Base-by-base conservation (phyloP, 2,888 invertebrate genomes). In the Rapana venosa region DNA sequence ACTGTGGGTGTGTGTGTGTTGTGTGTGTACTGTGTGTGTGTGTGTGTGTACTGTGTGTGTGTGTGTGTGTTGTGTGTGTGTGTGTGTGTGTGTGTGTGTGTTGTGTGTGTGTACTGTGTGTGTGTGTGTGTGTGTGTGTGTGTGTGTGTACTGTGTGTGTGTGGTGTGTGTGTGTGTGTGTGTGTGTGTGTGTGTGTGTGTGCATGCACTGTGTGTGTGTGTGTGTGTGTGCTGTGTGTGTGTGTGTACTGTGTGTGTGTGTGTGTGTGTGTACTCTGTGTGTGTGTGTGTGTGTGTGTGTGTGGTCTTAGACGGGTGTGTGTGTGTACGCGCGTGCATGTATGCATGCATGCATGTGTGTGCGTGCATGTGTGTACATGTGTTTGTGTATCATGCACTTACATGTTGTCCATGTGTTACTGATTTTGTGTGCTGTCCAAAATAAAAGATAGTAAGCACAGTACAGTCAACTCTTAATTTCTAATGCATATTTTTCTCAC, bases 221-320 rank as follows among this genome's bases (percentile, higher is more conserved):
- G 66, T 66, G 66, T 66, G 66, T 66, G 66, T 66, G 66, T 66
- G 66, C n/a, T 66, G 66, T 66, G 66, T 66, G 66, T 66, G 66
- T 66, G 66, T 66, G 66, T 66, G 66, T 66, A 13, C n/a, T 66
- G 66, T 66, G 66, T 66, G 66, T 66, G 66, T 66, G 66, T 66
- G 66, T 13, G 66, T 66, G 66, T 66, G 66, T 66, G 66, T 66
- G 66, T 66, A 13, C n/a, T n/a, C n/a, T 66, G 66, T 13, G 66
- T 66, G 66, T 66, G 13, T 66, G 66, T 66, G 66, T 66, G 66
- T 66, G 66, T 66, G 66, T 66, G 66, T 66, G 66, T 66, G 66
- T 66, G 66, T 66, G n/a, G n/a, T n/a, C n/a, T n/a, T n/a, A n/a
- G n/a, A n/a, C n/a, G n/a, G n/a, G 66, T 66, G 66, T 66, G 66